Base-by-base conservation (phyloP, 2,113 vertebrate genomes). In the Isichthys henryi region DNA sequence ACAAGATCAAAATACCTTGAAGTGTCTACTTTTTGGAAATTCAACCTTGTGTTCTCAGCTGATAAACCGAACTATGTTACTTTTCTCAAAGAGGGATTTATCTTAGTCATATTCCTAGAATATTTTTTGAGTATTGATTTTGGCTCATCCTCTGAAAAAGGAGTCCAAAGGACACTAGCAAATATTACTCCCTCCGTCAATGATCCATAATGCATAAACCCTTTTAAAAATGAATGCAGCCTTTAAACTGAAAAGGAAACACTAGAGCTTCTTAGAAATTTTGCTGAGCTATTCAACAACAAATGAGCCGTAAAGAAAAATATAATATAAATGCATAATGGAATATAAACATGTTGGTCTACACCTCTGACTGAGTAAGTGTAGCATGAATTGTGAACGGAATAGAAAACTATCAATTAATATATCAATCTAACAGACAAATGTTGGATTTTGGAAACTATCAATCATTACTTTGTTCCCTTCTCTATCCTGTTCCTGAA, bases 171-270 rank as follows among this genome's bases (percentile, higher is more conserved):
- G 92, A 92, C 92, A 83, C 4, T 92, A 91, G 92, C 93, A 92
- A 91, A 0, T 95, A 95, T 96, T 95, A 95, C 94, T 96, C 94
- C 92, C 94, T 89, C 91, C 93, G 93, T 95, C 96, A 94, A 94
- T 96, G 93, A 96, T 95, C 96, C 96, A 96, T 97, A 96, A 96
- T 96, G 94, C 95, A 96, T 96, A 94, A 95, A 96, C 93, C 96
- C 95, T 96, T 70, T 94, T 56, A 96, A 97, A 97, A 96, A 96
- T 97, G 95, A 95, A 97, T 96, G 92, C 93, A 91, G 91, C 93
- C 91, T 88, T 77, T 85, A 82, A 43, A 91, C 46, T 48, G 50
- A 88, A 43, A 90, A 39, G 89, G 66, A 83, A 66, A 62, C 46
- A 27, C 74, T 35, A 53, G 11, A 11, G 48, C 31, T 46, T 48